These are phyloP conservation scores for Polymixis lichenea DNA, from an alignment of 2,888 invertebrate genomes.

Conservation along the genomic window DNA sequence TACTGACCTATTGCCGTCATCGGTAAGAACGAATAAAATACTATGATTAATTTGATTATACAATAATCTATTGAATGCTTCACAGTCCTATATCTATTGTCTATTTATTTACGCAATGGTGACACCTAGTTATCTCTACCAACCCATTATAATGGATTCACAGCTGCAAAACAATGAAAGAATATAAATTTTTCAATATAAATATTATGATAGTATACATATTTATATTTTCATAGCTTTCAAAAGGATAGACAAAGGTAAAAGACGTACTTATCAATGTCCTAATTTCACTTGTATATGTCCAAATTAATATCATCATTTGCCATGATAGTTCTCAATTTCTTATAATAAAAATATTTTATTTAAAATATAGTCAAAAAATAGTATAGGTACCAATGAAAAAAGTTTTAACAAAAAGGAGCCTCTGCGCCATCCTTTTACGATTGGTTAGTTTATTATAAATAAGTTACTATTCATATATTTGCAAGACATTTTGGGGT, in stretches of 20 bases:
- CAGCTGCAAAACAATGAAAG: constrained; percentile 29
- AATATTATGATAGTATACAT: constrained; percentile 53
- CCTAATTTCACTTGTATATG: constrained; percentile 29
- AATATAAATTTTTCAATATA: constrained; percentile 15
- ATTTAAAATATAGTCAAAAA: not conserved
- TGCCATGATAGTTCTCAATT: constrained; percentile 6
- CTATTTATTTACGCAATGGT: not conserved
- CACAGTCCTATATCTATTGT: not conserved
- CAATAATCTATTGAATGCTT: not conserved
- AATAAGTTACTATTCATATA: not conserved
- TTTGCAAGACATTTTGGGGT: not conserved
- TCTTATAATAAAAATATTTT: not conserved
- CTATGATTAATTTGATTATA: not conserved
- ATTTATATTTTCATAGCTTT: constrained; percentile 84
- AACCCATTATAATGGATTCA: constrained; percentile 38
- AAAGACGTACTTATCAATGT: constrained; percentile 66
- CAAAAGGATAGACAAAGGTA: constrained; percentile 90
- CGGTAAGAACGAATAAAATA: not conserved
- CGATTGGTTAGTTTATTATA: not conserved
- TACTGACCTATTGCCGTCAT: not conserved
- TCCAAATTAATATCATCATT: constrained; percentile 13
- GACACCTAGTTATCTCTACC: not conserved
- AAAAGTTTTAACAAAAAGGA: not conserved
- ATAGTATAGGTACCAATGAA: not conserved
- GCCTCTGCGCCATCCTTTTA: not conserved